Conservation (phyloP, 2,888 invertebrate species). For the Patella ulyssiponensis region DNA sequence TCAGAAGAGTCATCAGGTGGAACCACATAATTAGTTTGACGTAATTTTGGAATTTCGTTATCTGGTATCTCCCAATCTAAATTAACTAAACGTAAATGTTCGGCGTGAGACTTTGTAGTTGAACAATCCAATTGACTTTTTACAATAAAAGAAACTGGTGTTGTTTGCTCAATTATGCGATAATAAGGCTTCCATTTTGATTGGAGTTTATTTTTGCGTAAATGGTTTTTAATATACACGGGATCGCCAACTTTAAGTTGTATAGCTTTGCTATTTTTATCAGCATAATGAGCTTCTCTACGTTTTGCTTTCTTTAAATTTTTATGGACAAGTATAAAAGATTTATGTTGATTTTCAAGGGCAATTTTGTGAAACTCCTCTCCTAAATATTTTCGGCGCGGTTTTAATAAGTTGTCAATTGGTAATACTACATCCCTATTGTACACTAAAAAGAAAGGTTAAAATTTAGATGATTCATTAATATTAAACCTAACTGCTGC, state of each 20-base stretch:
- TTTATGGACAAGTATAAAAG: background rate
- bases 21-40: conserved; percentile 13
- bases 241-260: conserved; percentile 27
- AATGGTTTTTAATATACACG: conserved; percentile 29
- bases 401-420: conserved; percentile 9
- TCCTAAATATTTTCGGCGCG: conserved; percentile 9
- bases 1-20: background rate
- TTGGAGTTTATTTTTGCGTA: conserved; percentile 19
- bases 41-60: conserved; percentile 11
- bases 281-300: conserved; percentile 4
- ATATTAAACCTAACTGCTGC: conserved; percentile 15
- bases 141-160: conserved; percentile 21
- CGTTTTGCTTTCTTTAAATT: background rate
- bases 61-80: background rate
- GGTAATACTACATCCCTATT: conserved; percentile 11
- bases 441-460: conserved; percentile 12
- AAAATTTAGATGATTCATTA: background rate
- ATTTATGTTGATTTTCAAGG: conserved; percentile 17
- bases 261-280: conserved; percentile 4
- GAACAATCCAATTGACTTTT: conserved; percentile 13
- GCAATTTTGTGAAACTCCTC: conserved; percentile 8
- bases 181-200: conserved; percentile 29
- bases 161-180: conserved; percentile 25
- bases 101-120: background rate
- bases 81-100: too few species aligned